Conservation (phyloP, 2,888 invertebrate genomes). For the Agrotis puta region DNA sequence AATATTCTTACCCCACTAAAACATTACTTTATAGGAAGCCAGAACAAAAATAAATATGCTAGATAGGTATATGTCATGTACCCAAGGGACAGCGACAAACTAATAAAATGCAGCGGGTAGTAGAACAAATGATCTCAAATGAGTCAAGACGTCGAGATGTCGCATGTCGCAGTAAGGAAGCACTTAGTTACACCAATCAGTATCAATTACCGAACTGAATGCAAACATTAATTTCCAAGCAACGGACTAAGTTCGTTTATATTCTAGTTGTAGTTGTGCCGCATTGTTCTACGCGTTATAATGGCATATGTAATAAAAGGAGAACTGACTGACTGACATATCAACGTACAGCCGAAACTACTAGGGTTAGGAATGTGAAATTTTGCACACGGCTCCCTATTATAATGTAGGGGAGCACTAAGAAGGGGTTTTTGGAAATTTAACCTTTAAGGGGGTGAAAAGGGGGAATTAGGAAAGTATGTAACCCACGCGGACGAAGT, state of each 20-base stretch:
- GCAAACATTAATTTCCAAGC: slow-evolving; percentile 67
- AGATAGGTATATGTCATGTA: background rate
- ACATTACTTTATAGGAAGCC: background rate
- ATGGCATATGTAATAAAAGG: slow-evolving; percentile 6
- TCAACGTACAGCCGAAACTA: no score
- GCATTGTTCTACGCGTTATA: slow-evolving; percentile 32
- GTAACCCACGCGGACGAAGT: no score
- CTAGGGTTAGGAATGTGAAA: no score
- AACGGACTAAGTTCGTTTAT: slow-evolving; percentile 65
- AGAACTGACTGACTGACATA: no score
- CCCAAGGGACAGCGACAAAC: background rate
- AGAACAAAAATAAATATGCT: background rate
- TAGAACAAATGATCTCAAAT: slow-evolving; percentile 61
- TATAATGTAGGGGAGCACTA: no score
- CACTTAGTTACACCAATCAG: slow-evolving; percentile 68
- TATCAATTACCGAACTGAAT: slow-evolving; percentile 73
- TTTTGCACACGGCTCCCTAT: no score
- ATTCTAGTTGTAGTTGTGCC: slow-evolving; percentile 48
- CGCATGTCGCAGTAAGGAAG: slow-evolving; percentile 66
- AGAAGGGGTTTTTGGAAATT: no score
- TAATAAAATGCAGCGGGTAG: slow-evolving; percentile 37
- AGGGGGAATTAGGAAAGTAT: no score
- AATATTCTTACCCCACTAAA: background rate
- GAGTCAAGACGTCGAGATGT: slow-evolving; percentile 56
- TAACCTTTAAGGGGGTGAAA: no score